phyloP scores from a whole-genome alignment of 2,113 vertebrate species.

The Nothocercus nigrocapillus region DNA sequence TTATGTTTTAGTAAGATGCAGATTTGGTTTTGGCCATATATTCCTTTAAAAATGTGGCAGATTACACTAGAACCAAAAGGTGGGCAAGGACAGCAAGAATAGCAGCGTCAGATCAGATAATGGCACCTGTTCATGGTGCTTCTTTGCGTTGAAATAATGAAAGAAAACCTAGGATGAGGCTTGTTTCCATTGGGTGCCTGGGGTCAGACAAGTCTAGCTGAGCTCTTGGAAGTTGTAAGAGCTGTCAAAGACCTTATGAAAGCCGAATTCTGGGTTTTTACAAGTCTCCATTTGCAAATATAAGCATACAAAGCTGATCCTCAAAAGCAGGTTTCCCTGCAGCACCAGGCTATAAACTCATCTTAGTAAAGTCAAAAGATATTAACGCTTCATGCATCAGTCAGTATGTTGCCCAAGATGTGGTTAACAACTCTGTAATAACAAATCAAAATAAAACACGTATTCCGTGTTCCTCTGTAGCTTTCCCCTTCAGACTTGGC shows the following conservation, averaged over 20 bases:
- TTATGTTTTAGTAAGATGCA: slow-evolving; percentile 56
- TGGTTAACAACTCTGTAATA: not conserved
- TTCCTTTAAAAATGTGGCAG: not conserved
- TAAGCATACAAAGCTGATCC: not conserved
- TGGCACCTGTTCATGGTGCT: too few species aligned
- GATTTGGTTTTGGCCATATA: not conserved
- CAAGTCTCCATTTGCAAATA: not conserved
- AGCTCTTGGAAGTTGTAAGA: not conserved
- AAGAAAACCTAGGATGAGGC: not conserved
- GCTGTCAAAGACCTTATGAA: not conserved
- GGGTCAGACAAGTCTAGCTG: too few species aligned
- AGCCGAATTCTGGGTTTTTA: not conserved
- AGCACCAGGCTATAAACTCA: not conserved
- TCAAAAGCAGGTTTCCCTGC: not conserved
- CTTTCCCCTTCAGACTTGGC: not conserved
- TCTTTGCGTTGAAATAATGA: not conserved
- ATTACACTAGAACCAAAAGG: not conserved
- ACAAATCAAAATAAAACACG: too few species aligned
- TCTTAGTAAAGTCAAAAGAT: not conserved
- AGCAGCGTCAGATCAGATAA: not conserved
- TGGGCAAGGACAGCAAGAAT: not conserved
- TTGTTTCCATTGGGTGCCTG: not conserved
- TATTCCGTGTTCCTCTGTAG: not conserved
- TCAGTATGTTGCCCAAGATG: not conserved
- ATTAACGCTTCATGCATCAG: not conserved